Evolutionary conservation across 1,140 invertebrate species (phyloP), one percentile per base, ranked within the genome.

Genomic region (Philotrypesis tridentata): DNA sequence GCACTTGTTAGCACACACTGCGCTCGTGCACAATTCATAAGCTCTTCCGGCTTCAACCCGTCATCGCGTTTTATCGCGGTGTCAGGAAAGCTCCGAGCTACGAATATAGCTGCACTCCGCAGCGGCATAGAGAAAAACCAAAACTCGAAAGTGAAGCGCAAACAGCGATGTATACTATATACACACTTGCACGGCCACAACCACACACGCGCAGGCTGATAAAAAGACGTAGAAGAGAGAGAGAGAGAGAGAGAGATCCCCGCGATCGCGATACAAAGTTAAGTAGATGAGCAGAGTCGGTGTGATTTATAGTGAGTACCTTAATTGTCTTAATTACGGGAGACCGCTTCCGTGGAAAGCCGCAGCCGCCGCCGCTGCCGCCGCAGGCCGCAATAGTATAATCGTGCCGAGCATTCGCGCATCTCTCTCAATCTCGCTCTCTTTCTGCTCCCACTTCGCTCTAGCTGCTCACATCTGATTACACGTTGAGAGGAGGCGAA

Each of bases 251-350:
- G n/a, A n/a, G n/a, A n/a, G n/a, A n/a, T n/a, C n/a, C 89, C 85
- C 82, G 84, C 75, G 86, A 87, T 88, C 82, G 84, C 79, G 89
- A 89, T 89, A 88, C 85, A 84, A 85, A 80, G 82, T 85, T 83
- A 87, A 87, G 88, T 88, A 89, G 89, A 88, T 88, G 87, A 89
- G 87, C 86, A 14, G 48, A 73, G 70, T 85, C 86, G 83, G 85
- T 88, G 89, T 89, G 89, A 90, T 89, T 89, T 89, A 89, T 89
- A 87, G 87, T 83, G 84, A 88, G 88, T 87, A 87, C 83, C 86
- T 89, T 89, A 89, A 90, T 89, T 89, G 89, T 90, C 87, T 90
- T 90, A 87, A 90, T 90, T 89, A 89, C 87, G 87, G 85, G 40
- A 75, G 85, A 85, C 83, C 85, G 88, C 87, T 90, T 89, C 89